Conservation (phyloP, 37 sponge, comb jelly and placozoan species). For the Cliona cf. orientalis region DNA sequence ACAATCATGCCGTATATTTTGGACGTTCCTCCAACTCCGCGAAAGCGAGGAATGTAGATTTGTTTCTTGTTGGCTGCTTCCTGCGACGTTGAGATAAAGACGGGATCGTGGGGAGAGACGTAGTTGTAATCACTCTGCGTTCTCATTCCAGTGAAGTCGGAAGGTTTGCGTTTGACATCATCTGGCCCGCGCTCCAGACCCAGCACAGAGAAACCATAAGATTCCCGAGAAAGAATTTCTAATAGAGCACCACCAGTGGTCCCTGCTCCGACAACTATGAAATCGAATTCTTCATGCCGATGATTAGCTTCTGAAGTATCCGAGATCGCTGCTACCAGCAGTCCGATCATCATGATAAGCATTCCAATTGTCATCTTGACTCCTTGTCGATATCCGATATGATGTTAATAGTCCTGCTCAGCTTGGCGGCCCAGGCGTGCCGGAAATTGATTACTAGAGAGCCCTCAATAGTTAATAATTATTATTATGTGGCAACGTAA, state of each 20-base stretch:
- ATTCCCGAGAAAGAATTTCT: neutral
- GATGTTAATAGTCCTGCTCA: no score
- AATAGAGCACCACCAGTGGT: conserved; percentile 1
- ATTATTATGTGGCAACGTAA: no score
- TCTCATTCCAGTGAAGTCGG: conserved; percentile 1
- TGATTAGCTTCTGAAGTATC: no score
- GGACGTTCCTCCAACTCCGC: conserved; percentile 1
- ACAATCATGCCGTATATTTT: conserved; percentile 1
- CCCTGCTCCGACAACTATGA: no score
- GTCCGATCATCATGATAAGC: no score
- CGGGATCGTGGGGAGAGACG: neutral
- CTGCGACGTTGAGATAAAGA: conserved; percentile 2
- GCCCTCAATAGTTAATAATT: no score
- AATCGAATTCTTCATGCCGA: no score
- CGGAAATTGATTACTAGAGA: no score
- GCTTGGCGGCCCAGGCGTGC: no score
- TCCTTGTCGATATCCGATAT: no score
- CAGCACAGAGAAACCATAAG: neutral
- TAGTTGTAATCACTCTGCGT: neutral
- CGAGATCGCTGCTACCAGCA: no score
- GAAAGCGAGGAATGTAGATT: neutral
- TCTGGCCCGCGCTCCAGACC: neutral
- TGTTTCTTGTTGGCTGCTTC: neutral
- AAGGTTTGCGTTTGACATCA: neutral
- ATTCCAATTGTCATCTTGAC: no score